Evolutionary conservation across 2,797 vertebrate genomes (phyloP), one percentile per base, ranked within the genome.

Genomic region (Sitta carolinensis): DNA sequence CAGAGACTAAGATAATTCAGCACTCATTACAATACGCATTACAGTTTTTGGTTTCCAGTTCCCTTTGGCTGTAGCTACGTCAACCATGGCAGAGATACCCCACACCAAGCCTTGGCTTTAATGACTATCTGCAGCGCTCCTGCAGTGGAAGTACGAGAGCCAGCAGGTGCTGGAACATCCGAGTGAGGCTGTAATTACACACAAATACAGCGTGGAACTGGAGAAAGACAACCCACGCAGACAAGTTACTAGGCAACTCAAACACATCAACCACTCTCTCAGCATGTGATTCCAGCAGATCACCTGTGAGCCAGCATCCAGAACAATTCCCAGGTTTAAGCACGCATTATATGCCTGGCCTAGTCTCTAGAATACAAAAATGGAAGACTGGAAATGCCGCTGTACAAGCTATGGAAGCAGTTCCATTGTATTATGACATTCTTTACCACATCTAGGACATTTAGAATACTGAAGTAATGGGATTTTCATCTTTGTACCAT

Each of bases 141-240:
- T 21, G 27, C 0, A 1, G 36, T 12, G 22, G 16, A 58, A n/a
- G 13, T 9, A 11, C 0, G 0, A 72, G 51, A 66, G 30, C 8
- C 85, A 69, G 68, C 27, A 79, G 22, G 51, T 8, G 22, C 68
- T 43, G 20, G 48, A 79, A 52, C 36, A 70, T n/a, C 43, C 0
- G 0, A 30, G 26, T 1, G 1, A 57, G 36, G 51, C 38, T 87
- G 52, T 27, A 43, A 55, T 34, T 22, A 25, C 1, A 67, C 27
- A 20, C 11, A 29, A n/a, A 45, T 1, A 8, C 50, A 20, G 47
- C 0, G 0, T 2, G 2, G 32, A 87, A 57, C 58, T 51, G 38
- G 7, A 68, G 43, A 36, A 47, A 64, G 10, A 38, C 9, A 13
- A 36, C 16, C 23, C 22, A 78, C 5, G 1, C 17, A 8, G 2